Percentiles rank a stretch among this genome's conserved stretches.
Conservation (phyloP, 37 sponge, comb jelly and placozoan genomes). For the Diacarnus erythraeanus region DNA sequence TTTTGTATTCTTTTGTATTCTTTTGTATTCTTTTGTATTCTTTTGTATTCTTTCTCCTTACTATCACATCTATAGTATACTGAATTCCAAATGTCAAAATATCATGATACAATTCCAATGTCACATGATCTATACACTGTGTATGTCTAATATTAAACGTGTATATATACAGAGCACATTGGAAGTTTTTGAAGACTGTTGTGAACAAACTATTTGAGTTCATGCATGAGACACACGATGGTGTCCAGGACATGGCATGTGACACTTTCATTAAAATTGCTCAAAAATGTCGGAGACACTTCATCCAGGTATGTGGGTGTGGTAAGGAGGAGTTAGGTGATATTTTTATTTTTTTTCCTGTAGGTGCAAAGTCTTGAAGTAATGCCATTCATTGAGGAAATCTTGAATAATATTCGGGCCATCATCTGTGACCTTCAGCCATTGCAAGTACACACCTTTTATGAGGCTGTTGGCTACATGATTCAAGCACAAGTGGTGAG, state of each 20-base stretch:
- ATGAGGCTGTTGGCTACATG: conserved; percentile 99
- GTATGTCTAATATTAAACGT: too few relatives aligned
- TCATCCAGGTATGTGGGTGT: conserved; percentile 72
- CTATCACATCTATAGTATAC: too few relatives aligned
- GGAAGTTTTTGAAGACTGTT: conserved; percentile 99
- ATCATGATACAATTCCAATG: background rate
- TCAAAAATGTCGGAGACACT: conserved; percentile 96
- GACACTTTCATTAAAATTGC: conserved; percentile 99
- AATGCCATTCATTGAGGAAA: conserved; percentile 95
- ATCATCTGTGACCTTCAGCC: conserved; percentile 98
- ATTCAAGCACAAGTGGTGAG: conserved; percentile 92
- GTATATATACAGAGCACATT: conserved; percentile 86
- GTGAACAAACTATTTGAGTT: conserved; percentile 99
- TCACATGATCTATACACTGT: background rate
- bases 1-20: too few relatives aligned
- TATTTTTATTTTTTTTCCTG: background rate
- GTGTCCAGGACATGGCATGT: conserved; percentile 99
- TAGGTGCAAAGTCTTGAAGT: conserved; percentile 86
- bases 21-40: background rate
- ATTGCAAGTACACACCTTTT: conserved; percentile 98
- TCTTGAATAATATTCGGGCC: conserved; percentile 88
- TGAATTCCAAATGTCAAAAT: too few relatives aligned
- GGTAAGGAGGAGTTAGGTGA: too few relatives aligned
- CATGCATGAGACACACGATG: conserved; percentile 99
- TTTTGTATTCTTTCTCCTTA: background rate